Percentiles rank a stretch among this genome's conserved stretches.
Conservation (phyloP, 2,888 invertebrate species). For the Elegia similella region DNA sequence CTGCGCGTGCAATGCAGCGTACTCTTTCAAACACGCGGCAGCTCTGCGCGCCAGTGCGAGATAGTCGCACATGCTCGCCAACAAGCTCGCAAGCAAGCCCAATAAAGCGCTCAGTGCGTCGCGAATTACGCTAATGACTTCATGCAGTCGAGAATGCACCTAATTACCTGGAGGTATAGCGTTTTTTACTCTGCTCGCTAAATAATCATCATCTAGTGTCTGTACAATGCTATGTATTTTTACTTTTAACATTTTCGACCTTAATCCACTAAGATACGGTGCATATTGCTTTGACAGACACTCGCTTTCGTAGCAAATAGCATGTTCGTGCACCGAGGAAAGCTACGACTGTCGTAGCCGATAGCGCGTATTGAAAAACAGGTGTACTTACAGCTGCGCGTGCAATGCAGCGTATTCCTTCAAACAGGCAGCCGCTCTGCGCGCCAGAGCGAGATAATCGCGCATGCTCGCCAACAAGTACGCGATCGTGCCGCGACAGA, state of each 20-base stretch:
- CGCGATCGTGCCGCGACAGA: slow-evolving; percentile 40
- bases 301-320: neutral
- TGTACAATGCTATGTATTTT: too few species aligned
- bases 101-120: slow-evolving; percentile 41
- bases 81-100: slow-evolving; percentile 42
- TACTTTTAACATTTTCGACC: too few species aligned
- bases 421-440: slow-evolving; percentile 65
- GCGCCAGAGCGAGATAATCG: slow-evolving; percentile 58
- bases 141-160: too few species aligned
- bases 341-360: neutral
- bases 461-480: slow-evolving; percentile 49
- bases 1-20: slow-evolving; percentile 49
- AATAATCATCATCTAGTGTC: too few species aligned
- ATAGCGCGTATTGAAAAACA: neutral
- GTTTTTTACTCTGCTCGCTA: too few species aligned
- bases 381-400: slow-evolving; percentile 54
- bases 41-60: slow-evolving; percentile 59
- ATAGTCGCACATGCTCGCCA: slow-evolving; percentile 56
- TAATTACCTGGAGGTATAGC: too few species aligned
- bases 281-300: too few species aligned
- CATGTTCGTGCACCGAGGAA: neutral
- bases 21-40: slow-evolving; percentile 68
- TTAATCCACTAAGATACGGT: too few species aligned
- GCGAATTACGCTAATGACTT: too few species aligned
- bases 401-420: slow-evolving; percentile 59